Percentiles rank a stretch among this genome's conserved stretches.
phyloP scores from a whole-genome alignment of 2,797 vertebrate genomes.

The Xenopus petersii region DNA sequence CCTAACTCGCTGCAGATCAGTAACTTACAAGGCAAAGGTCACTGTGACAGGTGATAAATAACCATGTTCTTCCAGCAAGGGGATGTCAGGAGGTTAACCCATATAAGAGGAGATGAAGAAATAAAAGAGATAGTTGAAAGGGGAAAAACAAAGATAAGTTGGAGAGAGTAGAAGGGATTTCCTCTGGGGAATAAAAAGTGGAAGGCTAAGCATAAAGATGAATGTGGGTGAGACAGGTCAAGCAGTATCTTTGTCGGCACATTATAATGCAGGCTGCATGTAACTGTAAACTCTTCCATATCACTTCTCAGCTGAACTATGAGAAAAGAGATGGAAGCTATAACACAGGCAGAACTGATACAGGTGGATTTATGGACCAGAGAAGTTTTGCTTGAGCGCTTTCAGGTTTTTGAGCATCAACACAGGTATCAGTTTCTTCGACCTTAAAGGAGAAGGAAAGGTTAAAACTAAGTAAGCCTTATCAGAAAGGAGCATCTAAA shows the following conservation, averaged over 20 bases:
- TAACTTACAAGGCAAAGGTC: constrained; percentile 14
- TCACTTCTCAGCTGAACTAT: too few species aligned
- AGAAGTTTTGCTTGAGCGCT: too few species aligned
- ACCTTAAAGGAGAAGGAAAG: too few species aligned
- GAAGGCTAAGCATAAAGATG: not conserved
- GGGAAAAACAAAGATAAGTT: not conserved
- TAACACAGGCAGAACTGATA: too few species aligned
- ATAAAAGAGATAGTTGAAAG: not conserved
- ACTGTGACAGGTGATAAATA: constrained; percentile 39
- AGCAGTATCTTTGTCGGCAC: not conserved
- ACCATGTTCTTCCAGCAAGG: constrained; percentile 12
- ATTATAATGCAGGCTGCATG: not conserved
- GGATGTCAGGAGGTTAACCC: constrained; percentile 23
- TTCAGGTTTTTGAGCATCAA: too few species aligned
- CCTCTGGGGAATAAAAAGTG: not conserved
- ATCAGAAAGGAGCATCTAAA: too few species aligned
- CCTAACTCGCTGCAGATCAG: constrained; percentile 21
- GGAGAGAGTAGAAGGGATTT: not conserved
- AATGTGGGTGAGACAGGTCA: not conserved
- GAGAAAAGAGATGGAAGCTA: too few species aligned
- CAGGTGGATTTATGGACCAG: too few species aligned
- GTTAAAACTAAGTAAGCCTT: too few species aligned
- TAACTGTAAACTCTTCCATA: too few species aligned
- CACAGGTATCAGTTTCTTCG: too few species aligned
- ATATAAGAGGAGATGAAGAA: constrained; percentile 8